Percentiles rank a stretch among this genome's conserved stretches.
Evolutionary conservation across 2,113 vertebrate genomes (phyloP).

Genomic region (Daubentonia madagascariensis): DNA sequence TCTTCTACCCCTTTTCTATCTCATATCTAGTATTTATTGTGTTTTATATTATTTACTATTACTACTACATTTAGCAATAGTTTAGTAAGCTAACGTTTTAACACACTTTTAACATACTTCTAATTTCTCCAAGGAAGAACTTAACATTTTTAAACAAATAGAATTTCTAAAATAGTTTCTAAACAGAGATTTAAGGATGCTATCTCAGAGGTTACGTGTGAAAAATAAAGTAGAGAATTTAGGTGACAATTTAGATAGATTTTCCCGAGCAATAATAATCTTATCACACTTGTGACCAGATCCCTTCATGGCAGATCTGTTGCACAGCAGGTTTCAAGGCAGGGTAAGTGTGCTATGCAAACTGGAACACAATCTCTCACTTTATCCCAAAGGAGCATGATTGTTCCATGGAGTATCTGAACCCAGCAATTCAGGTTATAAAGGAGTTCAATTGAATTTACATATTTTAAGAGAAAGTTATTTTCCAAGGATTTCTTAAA

Average conservation of each 20-base stretch:
- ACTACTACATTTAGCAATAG: not conserved
- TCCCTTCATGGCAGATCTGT: not conserved
- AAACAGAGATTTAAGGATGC: not conserved
- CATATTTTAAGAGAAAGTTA: not conserved
- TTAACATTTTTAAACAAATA: not conserved
- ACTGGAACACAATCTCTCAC: not conserved
- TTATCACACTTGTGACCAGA: not conserved
- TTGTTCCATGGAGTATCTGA: not conserved
- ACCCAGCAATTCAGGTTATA: not conserved
- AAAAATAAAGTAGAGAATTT: not conserved
- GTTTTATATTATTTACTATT: not conserved
- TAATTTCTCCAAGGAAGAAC: not conserved
- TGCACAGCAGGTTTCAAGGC: not conserved
- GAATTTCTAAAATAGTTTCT: not conserved
- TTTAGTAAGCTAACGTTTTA: not conserved
- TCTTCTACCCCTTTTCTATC: not conserved
- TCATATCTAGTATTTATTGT: not conserved
- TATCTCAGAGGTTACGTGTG: not conserved
- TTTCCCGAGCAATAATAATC: not conserved
- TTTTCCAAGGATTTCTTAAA: not conserved
- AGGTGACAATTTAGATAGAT: not conserved
- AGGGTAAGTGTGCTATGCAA: not conserved
- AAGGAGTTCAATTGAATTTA: not conserved
- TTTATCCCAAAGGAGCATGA: not conserved
- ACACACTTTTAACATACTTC: not conserved